phyloP scores from a whole-genome alignment of 1,140 invertebrate species.

The Lepidotrigona ventralis region DNA sequence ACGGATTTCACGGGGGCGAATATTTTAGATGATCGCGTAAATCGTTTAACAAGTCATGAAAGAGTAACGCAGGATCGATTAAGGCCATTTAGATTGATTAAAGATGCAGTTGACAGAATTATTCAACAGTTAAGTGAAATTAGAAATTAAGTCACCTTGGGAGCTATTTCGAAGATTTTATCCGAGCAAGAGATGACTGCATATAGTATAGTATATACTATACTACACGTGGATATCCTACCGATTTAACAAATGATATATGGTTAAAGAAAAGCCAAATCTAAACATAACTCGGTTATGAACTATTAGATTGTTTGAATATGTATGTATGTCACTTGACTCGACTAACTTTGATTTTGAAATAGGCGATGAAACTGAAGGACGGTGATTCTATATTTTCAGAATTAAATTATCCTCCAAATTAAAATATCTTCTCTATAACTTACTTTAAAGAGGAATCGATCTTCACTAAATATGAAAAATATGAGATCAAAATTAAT shows the following conservation, averaged over 20 bases:
- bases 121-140: slow-evolving; percentile 13
- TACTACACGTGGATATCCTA: neutral
- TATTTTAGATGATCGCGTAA: neutral
- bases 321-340: slow-evolving; percentile 9
- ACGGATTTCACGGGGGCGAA: neutral
- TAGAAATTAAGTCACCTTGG: slow-evolving; percentile 27
- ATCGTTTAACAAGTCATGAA: neutral
- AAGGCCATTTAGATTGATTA: neutral
- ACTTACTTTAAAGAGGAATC: too few relatives aligned
- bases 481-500: neutral
- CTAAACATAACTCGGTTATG: slow-evolving; percentile 27
- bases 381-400: neutral
- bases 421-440: neutral
- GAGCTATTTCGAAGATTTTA: slow-evolving; percentile 20
- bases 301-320: neutral
- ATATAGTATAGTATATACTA: neutral
- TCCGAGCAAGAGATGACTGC: neutral
- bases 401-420: neutral
- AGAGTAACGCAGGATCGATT: slow-evolving; percentile 10
- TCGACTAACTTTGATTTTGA: neutral
- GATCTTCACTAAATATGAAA: neutral
- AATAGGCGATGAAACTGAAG: neutral
- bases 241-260: slow-evolving; percentile 30
- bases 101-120: slow-evolving; percentile 1
- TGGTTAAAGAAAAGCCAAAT: slow-evolving; percentile 35